Conservation (phyloP, 1,140 invertebrate species). For the Cydia pomonella region DNA sequence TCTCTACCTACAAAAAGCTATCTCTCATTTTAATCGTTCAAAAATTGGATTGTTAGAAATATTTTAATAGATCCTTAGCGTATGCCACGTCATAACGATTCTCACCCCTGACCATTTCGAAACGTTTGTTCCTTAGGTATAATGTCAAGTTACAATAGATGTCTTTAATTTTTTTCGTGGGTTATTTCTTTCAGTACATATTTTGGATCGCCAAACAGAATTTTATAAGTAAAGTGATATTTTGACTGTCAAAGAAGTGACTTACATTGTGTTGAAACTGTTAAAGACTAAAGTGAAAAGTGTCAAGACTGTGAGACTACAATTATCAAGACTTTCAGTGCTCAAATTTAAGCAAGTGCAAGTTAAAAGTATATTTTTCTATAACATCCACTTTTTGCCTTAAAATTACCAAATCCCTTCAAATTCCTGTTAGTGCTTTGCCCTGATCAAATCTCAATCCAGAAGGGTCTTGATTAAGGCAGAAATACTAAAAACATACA, state of each 20-base stretch:
- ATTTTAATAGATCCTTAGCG: too few relatives aligned
- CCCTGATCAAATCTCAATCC: too few relatives aligned
- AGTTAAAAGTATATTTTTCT: not conserved
- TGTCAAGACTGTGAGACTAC: not conserved
- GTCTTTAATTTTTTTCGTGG: not conserved
- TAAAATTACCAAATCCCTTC: not conserved
- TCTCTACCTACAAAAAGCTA: too few relatives aligned
- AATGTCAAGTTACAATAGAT: not conserved
- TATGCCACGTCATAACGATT: too few relatives aligned
- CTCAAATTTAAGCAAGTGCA: not conserved
- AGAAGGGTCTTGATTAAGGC: too few relatives aligned
- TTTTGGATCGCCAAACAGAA: constrained; percentile 1
- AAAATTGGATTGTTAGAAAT: too few relatives aligned
- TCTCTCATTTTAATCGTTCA: too few relatives aligned
- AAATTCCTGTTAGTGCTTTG: not conserved
- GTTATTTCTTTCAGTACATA: constrained; percentile 3
- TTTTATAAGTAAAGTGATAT: not conserved
- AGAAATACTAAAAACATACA: too few relatives aligned
- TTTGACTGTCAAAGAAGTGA: not conserved
- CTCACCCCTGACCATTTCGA: too few relatives aligned
- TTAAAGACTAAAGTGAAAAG: not conserved
- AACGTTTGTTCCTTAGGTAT: too few relatives aligned
- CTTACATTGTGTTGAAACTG: not conserved
- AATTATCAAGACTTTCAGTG: not conserved
- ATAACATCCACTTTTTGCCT: not conserved